Conservation (phyloP, 2,888 invertebrate genomes). For the Lochmaea crataegi region DNA sequence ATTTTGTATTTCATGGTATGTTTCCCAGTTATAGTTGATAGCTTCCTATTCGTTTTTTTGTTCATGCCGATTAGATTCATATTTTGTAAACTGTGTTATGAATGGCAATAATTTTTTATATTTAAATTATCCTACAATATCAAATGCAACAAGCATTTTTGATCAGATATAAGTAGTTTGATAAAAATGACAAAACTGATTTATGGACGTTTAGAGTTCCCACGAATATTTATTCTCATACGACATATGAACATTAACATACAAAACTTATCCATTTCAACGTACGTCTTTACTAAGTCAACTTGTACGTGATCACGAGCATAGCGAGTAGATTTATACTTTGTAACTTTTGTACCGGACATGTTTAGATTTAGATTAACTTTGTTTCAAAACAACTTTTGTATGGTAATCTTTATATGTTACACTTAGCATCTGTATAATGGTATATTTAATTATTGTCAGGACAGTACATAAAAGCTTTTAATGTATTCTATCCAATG, state of each 20-base stretch:
- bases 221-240: conserved; percentile 34
- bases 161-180: conserved; percentile 7
- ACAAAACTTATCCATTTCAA: conserved; percentile 27
- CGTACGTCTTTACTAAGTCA: conserved; percentile 43
- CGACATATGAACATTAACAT: conserved; percentile 31
- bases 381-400: conserved; percentile 45
- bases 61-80: neutral
- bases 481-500: conserved; percentile 17
- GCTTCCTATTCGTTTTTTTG: conserved; percentile 1
- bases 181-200: conserved; percentile 20
- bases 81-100: neutral
- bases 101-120: conserved; percentile 3
- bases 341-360: conserved; percentile 47
- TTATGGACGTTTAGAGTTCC: conserved; percentile 25
- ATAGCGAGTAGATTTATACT: conserved; percentile 51
- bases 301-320: conserved; percentile 52
- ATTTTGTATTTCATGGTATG: neutral
- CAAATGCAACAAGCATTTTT: neutral
- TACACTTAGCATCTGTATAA: conserved; percentile 36
- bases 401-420: conserved; percentile 43
- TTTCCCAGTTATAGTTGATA: neutral
- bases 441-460: conserved; percentile 28
- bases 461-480: conserved; percentile 16
- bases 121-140: neutral
- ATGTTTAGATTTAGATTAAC: conserved; percentile 44